phyloP scores from a whole-genome alignment of 2,888 invertebrate genomes.

The Melolontha melolontha region DNA sequence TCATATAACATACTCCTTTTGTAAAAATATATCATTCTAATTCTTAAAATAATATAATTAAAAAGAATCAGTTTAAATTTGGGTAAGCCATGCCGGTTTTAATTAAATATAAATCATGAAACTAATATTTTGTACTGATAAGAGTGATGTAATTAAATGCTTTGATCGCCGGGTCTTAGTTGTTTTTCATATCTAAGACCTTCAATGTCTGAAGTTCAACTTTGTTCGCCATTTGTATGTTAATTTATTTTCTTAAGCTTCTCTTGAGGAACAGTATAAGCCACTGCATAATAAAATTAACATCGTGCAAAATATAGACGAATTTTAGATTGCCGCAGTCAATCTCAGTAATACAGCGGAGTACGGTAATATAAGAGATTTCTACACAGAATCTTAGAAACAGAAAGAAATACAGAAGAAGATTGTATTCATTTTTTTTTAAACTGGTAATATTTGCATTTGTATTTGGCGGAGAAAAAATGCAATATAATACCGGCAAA shows the following conservation, averaged over 20 bases:
- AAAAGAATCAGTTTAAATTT: too few species aligned
- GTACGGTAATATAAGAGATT: not conserved
- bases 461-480: not conserved
- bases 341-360: not conserved
- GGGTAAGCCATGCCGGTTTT: too few species aligned
- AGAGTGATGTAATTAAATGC: slow-evolving; percentile 33
- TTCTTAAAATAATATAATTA: too few species aligned
- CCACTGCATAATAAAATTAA: slow-evolving; percentile 44
- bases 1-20: too few species aligned
- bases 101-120: too few species aligned
- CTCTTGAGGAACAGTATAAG: slow-evolving; percentile 41
- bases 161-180: slow-evolving; percentile 32
- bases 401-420: not conserved
- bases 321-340: slow-evolving; percentile 1
- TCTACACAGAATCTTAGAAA: not conserved
- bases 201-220: slow-evolving; percentile 39
- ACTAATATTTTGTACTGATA: slow-evolving; percentile 3
- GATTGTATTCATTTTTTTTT: not conserved
- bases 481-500: not conserved
- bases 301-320: slow-evolving; percentile 38
- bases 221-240: slow-evolving; percentile 43
- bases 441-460: too few species aligned
- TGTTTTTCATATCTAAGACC: slow-evolving; percentile 44
- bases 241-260: slow-evolving; percentile 44
- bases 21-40: too few species aligned